phyloP scores from a whole-genome alignment of 2,113 vertebrate species.

The Camelus bactrianus region DNA sequence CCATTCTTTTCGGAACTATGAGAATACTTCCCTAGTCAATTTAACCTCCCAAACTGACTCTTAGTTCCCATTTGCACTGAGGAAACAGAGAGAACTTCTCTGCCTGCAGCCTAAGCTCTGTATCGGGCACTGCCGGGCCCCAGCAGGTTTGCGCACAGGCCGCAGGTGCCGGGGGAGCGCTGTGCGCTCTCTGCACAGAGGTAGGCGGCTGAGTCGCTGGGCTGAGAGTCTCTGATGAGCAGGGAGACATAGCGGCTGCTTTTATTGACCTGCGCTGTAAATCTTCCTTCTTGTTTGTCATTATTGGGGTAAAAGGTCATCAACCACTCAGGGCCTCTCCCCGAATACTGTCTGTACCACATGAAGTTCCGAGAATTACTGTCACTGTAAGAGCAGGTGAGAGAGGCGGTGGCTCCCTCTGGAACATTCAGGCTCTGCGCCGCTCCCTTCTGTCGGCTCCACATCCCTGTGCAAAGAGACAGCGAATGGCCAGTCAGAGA shows the following conservation, averaged over 20 bases:
- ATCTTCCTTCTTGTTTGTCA: neutral
- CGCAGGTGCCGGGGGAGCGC: neutral
- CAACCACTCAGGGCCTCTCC: neutral
- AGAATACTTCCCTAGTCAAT: neutral
- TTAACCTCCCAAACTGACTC: neutral
- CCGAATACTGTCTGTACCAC: slow-evolving; percentile 67
- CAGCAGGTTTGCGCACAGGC: neutral
- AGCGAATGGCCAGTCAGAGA: neutral
- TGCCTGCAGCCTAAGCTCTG: neutral
- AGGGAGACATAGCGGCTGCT: neutral
- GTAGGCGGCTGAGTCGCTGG: slow-evolving; percentile 61
- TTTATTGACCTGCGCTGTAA: neutral
- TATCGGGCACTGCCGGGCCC: neutral
- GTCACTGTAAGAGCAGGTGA: slow-evolving; percentile 48
- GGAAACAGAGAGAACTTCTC: neutral
- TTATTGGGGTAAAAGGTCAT: accelerated
- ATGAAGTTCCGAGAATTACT: accelerated
- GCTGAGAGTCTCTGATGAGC: slow-evolving; percentile 1
- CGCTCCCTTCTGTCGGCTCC: slow-evolving; percentile 51
- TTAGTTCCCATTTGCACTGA: neutral
- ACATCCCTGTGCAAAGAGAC: slow-evolving; percentile 45
- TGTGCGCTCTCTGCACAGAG: slow-evolving; percentile 66
- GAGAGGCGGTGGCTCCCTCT: neutral
- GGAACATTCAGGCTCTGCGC: slow-evolving; percentile 21
- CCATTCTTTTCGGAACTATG: neutral